Evolutionary conservation across 1,140 invertebrate genomes (phyloP), one percentile per base, ranked within the genome.

Genomic region (Zaprionus gabonicus): DNA sequence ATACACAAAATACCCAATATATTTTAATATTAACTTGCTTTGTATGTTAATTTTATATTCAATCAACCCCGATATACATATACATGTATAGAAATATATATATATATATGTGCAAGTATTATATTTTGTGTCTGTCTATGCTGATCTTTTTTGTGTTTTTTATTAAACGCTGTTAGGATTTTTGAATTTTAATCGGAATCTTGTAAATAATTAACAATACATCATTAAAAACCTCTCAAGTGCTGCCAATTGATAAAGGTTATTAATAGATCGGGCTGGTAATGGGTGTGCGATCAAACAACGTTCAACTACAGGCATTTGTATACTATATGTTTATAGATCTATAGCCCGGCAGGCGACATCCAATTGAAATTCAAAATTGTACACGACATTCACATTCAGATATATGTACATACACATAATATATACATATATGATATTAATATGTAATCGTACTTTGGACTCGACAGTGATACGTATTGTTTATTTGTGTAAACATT

Each of bases 141-240:
- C 69, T 34, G 20, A 59, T 59, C 4, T 31, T 63, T 55, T 57
- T 41, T 46, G 38, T 75, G 38, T 75, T 75, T 63, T 70, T 57
- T 58, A 58, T 57, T 28, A 4, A 31, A 57, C 27, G 55, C 38
- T 49, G 36, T 57, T 36, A 63, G 28, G 66, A n/a, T 57, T 70
- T 70, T 34, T 46, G 41, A 31, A 63, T 62, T 68, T 56, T 34
- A 62, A 69, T 49, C 12, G 70, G 72, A 69, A 75, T 62, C 15
- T 86, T 86, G 82, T 86, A 86, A 82, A 86, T 87, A 86, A 63
- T 78, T 66, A 80, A 78, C 56, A 72, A 80, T 58, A 81, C 51
- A 85, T 74, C 46, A 76, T 77, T 76, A 73, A 78, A 78, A 86
- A 77, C 79, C 56, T 82, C 56, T 73, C 71, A 86, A 86, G 71